A percentile compares a stretch with the other conserved stretches of the same genome.
phyloP scores from a whole-genome alignment of 92 coral and sea anemone species.

The Bergia puertoricense region DNA sequence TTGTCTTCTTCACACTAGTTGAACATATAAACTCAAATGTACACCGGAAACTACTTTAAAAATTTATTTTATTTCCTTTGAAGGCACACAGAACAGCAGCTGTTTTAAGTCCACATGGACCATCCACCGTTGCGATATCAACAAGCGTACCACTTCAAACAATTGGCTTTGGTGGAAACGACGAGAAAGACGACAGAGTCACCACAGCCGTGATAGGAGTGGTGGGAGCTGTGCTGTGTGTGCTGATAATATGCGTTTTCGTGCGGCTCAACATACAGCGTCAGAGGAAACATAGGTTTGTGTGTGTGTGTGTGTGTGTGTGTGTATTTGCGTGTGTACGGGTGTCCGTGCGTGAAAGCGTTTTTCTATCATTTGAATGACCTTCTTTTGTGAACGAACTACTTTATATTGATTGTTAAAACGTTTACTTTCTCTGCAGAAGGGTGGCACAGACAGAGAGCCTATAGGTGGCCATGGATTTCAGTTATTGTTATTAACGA shows the following conservation, averaged over 20 bases:
- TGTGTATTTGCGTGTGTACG: neutral
- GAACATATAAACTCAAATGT: no score
- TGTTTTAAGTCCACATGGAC: neutral
- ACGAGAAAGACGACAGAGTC: neutral
- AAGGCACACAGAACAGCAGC: neutral
- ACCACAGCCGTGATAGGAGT: slow-evolving; percentile 5
- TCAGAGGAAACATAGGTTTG: slow-evolving; percentile 1
- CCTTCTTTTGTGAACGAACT: neutral
- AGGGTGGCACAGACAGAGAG: no score
- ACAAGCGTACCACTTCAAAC: neutral
- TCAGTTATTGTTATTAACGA: no score
- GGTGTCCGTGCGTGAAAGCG: no score
- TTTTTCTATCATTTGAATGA: no score
- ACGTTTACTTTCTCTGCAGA: no score
- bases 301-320: neutral
- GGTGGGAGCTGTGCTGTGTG: neutral
- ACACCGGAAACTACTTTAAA: no score
- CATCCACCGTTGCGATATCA: neutral
- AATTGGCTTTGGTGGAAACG: neutral
- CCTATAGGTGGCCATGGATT: no score
- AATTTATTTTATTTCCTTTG: no score
- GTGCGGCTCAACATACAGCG: slow-evolving; percentile 2
- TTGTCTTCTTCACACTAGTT: no score
- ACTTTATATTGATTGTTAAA: no score
- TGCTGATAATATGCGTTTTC: neutral